Evolutionary conservation across 2,113 vertebrate genomes (phyloP).

Genomic region (Periophthalmus modestus): DNA sequence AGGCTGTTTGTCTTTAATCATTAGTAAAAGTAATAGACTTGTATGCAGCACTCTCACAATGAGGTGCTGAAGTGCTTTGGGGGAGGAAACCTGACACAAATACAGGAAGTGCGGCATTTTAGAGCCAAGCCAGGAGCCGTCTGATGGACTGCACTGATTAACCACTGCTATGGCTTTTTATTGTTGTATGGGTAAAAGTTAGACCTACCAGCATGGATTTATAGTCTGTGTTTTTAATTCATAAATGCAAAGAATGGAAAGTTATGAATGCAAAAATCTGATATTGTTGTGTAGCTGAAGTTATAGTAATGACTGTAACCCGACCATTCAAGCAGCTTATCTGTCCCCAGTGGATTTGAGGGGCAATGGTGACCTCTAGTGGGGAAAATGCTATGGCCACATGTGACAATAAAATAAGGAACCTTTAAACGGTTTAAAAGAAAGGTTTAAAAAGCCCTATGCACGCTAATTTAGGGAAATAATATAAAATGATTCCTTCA

Average conservation of each 20-base stretch:
- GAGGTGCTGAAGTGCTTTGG: constrained; percentile 75
- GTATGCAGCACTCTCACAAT: constrained; percentile 71
- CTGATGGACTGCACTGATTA: constrained; percentile 74
- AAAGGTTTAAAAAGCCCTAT: no score
- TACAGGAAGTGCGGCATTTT: constrained; percentile 80
- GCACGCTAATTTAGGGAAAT: no score
- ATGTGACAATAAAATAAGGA: neutral
- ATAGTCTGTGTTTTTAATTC: neutral
- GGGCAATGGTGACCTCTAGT: constrained; percentile 56
- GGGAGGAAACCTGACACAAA: constrained; percentile 81
- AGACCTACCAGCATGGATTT: neutral
- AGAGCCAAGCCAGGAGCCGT: constrained; percentile 60
- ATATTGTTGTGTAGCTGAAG: neutral
- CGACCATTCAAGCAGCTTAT: neutral
- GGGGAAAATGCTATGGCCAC: neutral
- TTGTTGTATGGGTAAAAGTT: constrained; percentile 44
- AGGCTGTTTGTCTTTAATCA: constrained; percentile 65
- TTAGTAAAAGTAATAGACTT: constrained; percentile 61
- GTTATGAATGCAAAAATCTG: neutral
- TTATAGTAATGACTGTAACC: neutral
- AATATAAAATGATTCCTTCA: no score
- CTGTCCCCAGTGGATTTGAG: constrained; percentile 5
- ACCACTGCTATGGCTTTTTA: constrained; percentile 52
- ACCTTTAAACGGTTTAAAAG: no score
- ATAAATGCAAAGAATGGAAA: constrained; percentile 3